Evolutionary conservation across 2,113 vertebrate genomes (phyloP), one percentile per base, ranked within the genome.

Genomic region (Cricetomys ansorgei): DNA sequence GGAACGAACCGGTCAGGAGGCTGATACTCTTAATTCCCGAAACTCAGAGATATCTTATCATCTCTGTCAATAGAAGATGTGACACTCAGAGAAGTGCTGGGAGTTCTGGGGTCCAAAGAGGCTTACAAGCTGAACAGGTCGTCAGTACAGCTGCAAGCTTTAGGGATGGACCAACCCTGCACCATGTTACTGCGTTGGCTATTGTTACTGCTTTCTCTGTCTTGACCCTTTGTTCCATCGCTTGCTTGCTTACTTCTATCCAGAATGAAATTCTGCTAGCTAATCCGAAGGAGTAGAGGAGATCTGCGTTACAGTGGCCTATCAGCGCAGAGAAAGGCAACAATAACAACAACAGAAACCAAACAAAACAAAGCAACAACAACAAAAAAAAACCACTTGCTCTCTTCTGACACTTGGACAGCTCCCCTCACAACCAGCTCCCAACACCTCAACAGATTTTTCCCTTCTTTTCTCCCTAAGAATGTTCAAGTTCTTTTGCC

Each of bases 391-490:
- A 1, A 21, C 21, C 27, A 50, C 75, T 77, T 77, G 75, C 48
- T 50, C 9, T 10, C 31, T 77, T 29, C 3, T 72, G 16, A 3
- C 72, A 69, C 81, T 34, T 48, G 67, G 62, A 55, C 23, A 72
- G 45, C 53, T 59, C 50, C 34, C 48, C 75, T 91, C 75, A 76
- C 12, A 89, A 57, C n/a, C n/a, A 67, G 50, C 29, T 92, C 27
- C 77, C 76, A 48, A 27, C 3, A 59, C 34, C 40, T 53, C 48
- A 45, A 43, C 3, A 48, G 21, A 67, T 53, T 48, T 79, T 84
- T 86, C 48, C 83, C 69, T 70, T 45, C 37, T 73, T 95, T 92
- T 79, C 64, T 92, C n/a, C 64, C 57, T 89, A 76, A 88, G 91
- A 85, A 37, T 55, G 62, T 76, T 7, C 31, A 34, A 80, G 45